A percentile compares a stretch with the other conserved stretches of the same genome.
Conservation (phyloP, 1,140 invertebrate species). For the Drosophila jambulina region DNA sequence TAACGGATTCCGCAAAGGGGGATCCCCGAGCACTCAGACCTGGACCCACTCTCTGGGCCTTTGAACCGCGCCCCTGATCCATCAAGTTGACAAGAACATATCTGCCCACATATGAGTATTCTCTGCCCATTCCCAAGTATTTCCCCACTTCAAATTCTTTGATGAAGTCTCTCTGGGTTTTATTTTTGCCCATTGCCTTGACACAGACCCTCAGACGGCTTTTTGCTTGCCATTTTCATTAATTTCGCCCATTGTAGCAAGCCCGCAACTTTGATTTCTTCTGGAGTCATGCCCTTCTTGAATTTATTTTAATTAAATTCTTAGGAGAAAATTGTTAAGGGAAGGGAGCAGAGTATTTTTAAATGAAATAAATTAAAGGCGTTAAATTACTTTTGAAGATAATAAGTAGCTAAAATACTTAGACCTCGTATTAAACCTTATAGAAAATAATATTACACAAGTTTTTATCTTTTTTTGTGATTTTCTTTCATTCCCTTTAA, state of each 20-base stretch:
- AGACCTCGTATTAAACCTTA: not conserved
- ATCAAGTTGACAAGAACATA: slow-evolving; percentile 39
- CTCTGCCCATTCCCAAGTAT: slow-evolving; percentile 6
- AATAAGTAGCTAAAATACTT: not conserved
- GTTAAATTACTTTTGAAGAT: not conserved
- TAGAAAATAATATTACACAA: not conserved
- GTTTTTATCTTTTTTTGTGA: not conserved
- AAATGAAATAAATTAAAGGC: not conserved
- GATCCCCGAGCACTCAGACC: slow-evolving; percentile 26
- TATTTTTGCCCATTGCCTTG: slow-evolving; percentile 23
- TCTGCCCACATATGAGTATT: slow-evolving; percentile 38
- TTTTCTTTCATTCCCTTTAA: not conserved
- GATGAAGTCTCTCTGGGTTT: slow-evolving; percentile 5
- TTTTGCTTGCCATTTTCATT: slow-evolving; percentile 8
- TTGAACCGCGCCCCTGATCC: slow-evolving; percentile 25
- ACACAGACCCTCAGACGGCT: slow-evolving; percentile 24
- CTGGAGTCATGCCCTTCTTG: not conserved
- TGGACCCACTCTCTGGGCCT: not conserved
- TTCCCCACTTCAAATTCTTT: slow-evolving; percentile 28
- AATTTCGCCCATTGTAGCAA: slow-evolving; percentile 1
- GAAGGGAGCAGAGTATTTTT: not conserved
- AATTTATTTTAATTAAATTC: slow-evolving; percentile 14
- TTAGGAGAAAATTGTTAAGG: not conserved
- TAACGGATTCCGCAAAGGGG: slow-evolving; percentile 41
- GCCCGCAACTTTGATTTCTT: slow-evolving; percentile 23